phyloP scores from a whole-genome alignment of 2,888 invertebrate species.

The Adineta ricciae region DNA sequence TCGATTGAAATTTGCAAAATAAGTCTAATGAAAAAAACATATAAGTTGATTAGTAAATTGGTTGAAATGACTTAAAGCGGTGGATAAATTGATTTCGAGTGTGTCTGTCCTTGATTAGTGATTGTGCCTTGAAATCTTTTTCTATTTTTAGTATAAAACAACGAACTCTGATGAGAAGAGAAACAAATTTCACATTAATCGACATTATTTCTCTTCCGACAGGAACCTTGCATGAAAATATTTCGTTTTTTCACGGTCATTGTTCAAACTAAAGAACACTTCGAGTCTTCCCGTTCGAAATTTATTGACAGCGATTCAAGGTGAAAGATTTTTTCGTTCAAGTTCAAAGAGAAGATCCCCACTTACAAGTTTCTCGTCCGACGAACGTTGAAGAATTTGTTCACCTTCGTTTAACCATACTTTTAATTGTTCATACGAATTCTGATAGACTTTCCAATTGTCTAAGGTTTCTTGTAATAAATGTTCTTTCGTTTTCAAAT shows the following conservation, averaged over 20 bases:
- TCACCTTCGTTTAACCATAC: slow-evolving; percentile 72
- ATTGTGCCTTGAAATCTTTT: background rate
- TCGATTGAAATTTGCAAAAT: slow-evolving; percentile 29
- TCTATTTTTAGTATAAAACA: background rate
- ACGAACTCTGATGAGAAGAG: background rate
- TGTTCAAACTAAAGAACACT: background rate
- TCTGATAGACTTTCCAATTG: slow-evolving; percentile 44
- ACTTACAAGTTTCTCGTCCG: slow-evolving; percentile 67
- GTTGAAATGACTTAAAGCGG: background rate
- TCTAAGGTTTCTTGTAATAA: slow-evolving; percentile 61
- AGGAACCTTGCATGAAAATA: background rate
- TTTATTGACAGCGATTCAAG: background rate
- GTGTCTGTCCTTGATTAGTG: background rate
- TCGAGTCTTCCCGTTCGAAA: background rate
- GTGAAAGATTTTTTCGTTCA: slow-evolving; percentile 57
- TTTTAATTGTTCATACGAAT: slow-evolving; percentile 50
- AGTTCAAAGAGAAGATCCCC: slow-evolving; percentile 55
- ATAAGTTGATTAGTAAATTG: background rate
- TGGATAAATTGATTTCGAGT: background rate
- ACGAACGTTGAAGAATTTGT: slow-evolving; percentile 76
- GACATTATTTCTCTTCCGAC: too few relatives aligned
- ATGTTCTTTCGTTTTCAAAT: slow-evolving; percentile 75
- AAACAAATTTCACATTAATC: too few relatives aligned
- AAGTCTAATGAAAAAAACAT: background rate
- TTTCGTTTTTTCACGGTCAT: background rate